phyloP scores from a whole-genome alignment of 2,113 vertebrate species.

The Lipotes vexillifer region DNA sequence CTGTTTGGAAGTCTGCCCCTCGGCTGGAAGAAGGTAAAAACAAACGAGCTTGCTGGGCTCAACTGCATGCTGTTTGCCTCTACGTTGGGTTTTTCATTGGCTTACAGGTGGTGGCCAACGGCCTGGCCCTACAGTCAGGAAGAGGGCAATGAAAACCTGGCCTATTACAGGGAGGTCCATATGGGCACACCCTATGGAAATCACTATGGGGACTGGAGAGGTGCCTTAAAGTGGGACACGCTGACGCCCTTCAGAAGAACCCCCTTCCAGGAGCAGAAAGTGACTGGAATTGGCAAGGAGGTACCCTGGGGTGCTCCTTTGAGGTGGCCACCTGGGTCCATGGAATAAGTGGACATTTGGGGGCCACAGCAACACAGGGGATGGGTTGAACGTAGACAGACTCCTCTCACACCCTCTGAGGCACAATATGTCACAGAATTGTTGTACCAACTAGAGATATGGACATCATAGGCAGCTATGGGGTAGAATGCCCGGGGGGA shows the following conservation, averaged over 20 bases:
- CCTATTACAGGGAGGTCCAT: neutral
- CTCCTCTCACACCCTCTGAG: neutral
- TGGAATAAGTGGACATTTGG: too few relatives aligned
- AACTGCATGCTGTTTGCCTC: too few relatives aligned
- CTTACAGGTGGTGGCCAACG: neutral
- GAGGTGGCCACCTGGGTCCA: neutral
- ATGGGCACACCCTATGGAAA: neutral
- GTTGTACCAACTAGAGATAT: neutral
- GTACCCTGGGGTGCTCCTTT: neutral
- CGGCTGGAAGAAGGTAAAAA: neutral
- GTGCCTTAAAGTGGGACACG: neutral
- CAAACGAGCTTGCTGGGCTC: neutral
- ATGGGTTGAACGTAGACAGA: neutral
- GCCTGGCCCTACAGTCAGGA: neutral
- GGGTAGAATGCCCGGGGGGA: neutral
- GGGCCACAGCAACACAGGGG: neutral
- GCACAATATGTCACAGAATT: neutral
- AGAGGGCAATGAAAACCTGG: neutral
- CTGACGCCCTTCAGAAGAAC: neutral
- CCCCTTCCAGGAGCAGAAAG: neutral
- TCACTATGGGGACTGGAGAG: neutral
- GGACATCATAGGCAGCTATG: neutral
- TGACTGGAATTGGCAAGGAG: neutral
- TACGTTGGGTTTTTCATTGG: neutral
- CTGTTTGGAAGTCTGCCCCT: neutral